Evolutionary conservation across 2,113 vertebrate genomes (phyloP).

Genomic region (Panthera tigris): DNA sequence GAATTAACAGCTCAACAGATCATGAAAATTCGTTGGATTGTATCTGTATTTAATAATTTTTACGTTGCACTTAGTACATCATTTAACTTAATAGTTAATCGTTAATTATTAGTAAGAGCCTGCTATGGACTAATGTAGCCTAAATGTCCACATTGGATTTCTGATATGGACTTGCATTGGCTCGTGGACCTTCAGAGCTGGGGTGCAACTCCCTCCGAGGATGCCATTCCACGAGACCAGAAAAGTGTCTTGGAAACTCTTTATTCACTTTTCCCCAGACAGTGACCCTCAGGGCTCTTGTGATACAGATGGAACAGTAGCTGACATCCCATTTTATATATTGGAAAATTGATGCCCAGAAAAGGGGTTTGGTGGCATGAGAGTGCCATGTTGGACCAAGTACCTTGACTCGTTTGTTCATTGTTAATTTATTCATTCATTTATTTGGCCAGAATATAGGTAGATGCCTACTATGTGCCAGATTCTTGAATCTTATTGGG

Average conservation of each 20-base stretch:
- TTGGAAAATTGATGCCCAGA: background rate
- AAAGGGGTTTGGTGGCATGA: background rate
- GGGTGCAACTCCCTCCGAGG: background rate
- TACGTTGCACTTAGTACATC: background rate
- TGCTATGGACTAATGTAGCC: background rate
- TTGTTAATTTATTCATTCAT: background rate
- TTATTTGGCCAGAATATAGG: background rate
- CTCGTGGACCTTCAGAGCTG: background rate
- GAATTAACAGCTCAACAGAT: background rate
- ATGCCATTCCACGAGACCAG: background rate
- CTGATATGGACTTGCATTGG: background rate
- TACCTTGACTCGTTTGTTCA: background rate
- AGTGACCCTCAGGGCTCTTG: background rate
- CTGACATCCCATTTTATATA: background rate
- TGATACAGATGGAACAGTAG: background rate
- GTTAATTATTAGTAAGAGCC: background rate
- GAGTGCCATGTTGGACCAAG: background rate
- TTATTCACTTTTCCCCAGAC: background rate
- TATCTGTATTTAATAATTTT: background rate
- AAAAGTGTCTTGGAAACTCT: background rate
- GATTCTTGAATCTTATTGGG: background rate
- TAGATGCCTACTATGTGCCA: background rate
- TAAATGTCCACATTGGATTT: background rate
- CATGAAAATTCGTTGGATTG: background rate
- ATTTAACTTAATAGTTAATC: background rate